These are phyloP conservation scores for Pachliopta kotzebuea DNA, from an alignment of 2,888 invertebrate species.

Conservation along the genomic window DNA sequence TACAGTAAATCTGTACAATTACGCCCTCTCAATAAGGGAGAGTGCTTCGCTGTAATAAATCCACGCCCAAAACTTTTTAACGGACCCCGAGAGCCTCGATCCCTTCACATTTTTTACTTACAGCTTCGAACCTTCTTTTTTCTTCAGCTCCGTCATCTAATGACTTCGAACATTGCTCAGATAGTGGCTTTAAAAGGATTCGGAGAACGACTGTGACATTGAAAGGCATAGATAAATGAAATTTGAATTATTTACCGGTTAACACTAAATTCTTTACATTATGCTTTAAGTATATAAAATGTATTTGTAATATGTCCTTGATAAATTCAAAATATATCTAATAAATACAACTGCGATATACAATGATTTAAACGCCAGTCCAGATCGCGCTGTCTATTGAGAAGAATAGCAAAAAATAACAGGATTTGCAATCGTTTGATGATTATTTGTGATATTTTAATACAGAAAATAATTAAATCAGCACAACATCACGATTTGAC, in stretches of 20 bases:
- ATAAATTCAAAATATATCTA: no score
- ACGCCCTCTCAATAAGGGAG: slow-evolving; percentile 16
- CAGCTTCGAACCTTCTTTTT: slow-evolving; percentile 16
- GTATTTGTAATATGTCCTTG: no score
- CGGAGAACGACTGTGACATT: slow-evolving; percentile 14
- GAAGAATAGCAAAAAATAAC: no score
- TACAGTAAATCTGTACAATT: slow-evolving; percentile 15
- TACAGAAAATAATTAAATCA: no score
- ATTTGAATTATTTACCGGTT: neutral
- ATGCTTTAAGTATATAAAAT: neutral
- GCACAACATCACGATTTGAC: no score
- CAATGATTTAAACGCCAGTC: no score
- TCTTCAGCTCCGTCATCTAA: slow-evolving; percentile 20
- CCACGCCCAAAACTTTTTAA: slow-evolving; percentile 13
- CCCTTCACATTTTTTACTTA: slow-evolving; percentile 17
- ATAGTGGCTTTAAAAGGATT: slow-evolving; percentile 28
- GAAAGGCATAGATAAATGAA: slow-evolving; percentile 14
- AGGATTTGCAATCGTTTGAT: no score
- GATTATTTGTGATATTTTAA: no score
- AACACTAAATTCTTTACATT: neutral
- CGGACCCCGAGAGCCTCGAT: neutral
- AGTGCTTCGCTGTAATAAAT: slow-evolving; percentile 14
- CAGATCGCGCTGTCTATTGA: no score
- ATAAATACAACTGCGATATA: no score
- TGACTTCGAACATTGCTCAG: slow-evolving; percentile 24